Base-by-base conservation (phyloP, 2,113 vertebrate genomes). In the Pantherophis guttatus region DNA sequence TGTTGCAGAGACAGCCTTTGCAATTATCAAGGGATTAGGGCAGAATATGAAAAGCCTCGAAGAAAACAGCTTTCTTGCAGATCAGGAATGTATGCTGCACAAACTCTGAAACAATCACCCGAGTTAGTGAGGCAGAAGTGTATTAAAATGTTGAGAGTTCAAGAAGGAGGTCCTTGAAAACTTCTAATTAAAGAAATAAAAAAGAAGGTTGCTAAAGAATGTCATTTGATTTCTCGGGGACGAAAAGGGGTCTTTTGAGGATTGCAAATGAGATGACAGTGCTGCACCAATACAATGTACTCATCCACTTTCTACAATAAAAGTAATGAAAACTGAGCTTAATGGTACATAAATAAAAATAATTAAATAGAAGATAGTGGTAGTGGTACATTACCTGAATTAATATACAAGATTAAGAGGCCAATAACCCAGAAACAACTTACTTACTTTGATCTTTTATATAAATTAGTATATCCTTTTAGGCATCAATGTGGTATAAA, bases 111-210 rank as follows among this genome's bases (percentile, higher is more conserved):
- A 96, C 89, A 96, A 95, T 97, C 94, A 95, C 90, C 93, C 57
- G 7, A 93, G 90, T 90, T 95, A 97, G 96, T 91, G 95, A 97
- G 95, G 96, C 96, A 95, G 96, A 96, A 97, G 96, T 96, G 19
- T 96, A 94, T 96, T 95, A 95, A 96, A 96, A 96, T 92, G 90
- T 96, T 91, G 97, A 95, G 92, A 96, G 97, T 98, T 98, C 97
- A 97, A 92, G 94, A 94, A 95, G 95, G 95, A 95, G 95, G 95
- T 96, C 94, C 93, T 94, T 93, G 95, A 93, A 95, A 97, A 95
- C 87, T 97, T 93, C 97, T 97, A 97, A 98, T 97, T 97, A 98
- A 97, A 97, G 94, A 97, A 97, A 96, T 97, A 95, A 97, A 97
- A 97, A 93, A 65, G 54, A 75, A 93, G 89, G 89, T 92, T 90